Percentiles rank a stretch among this genome's conserved stretches.
phyloP scores from a whole-genome alignment of 2,888 invertebrate genomes.

The Acrobasis consociella region DNA sequence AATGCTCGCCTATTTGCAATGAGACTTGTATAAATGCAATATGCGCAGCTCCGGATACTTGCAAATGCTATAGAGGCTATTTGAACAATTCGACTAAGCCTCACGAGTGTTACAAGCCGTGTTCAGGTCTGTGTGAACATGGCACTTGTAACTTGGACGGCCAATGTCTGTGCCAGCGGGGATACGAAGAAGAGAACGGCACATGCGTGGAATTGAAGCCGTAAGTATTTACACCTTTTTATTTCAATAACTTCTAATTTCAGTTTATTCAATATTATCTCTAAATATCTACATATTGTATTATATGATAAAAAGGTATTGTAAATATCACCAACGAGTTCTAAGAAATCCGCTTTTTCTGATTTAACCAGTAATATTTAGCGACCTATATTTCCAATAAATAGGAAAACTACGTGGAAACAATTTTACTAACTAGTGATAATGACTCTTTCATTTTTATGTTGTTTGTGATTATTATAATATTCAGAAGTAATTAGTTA shows the following conservation, averaged over 20 bases:
- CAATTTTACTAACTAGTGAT: too few relatives aligned
- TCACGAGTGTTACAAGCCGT: slow-evolving; percentile 47
- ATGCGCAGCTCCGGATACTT: slow-evolving; percentile 30
- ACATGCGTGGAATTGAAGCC: slow-evolving; percentile 40
- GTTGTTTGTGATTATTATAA: too few relatives aligned
- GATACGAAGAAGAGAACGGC: slow-evolving; percentile 40
- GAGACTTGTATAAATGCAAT: slow-evolving; percentile 46
- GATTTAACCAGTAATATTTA: too few relatives aligned
- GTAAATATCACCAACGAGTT: too few relatives aligned
- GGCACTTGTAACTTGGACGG: slow-evolving; percentile 49
- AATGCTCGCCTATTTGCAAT: slow-evolving; percentile 48
- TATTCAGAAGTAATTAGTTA: too few relatives aligned
- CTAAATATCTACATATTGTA: too few relatives aligned
- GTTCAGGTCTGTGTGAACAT: slow-evolving; percentile 42
- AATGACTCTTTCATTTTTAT: too few relatives aligned
- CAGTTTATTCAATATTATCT: too few relatives aligned
- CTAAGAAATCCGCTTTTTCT: too few relatives aligned
- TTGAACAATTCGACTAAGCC: slow-evolving; percentile 33
- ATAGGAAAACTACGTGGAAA: too few relatives aligned
- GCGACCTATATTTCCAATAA: too few relatives aligned
- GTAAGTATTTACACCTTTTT: slow-evolving; percentile 45
- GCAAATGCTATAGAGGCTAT: slow-evolving; percentile 29
- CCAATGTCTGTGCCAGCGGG: slow-evolving; percentile 45
- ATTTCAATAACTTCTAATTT: background rate
- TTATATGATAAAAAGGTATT: too few relatives aligned